phyloP scores from a whole-genome alignment of 2,888 invertebrate species.

The Boloria selene region DNA sequence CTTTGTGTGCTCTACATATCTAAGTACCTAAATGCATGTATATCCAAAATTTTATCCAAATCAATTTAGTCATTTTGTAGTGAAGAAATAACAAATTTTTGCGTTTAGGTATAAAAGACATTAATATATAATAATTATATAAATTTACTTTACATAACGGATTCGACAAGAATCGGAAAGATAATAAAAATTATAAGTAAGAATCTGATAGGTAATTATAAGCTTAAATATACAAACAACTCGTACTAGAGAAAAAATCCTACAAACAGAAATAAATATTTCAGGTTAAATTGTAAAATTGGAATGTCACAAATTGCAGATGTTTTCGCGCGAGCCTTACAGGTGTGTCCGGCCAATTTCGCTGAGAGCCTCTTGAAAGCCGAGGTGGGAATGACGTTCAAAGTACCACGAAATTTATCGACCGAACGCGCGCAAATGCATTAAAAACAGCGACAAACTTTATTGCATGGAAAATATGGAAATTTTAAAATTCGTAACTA shows the following conservation, averaged over 20 bases:
- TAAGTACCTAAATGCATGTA: too few species aligned
- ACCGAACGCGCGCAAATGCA: constrained; percentile 62
- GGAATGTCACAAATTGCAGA: constrained; percentile 38
- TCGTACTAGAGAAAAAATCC: background rate
- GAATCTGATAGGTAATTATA: too few species aligned
- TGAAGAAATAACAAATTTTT: too few species aligned
- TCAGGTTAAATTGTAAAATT: constrained; percentile 33
- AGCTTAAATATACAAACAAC: background rate
- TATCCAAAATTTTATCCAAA: too few species aligned
- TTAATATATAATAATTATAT: too few species aligned
- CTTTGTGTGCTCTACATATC: too few species aligned
- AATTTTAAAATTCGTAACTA: too few species aligned
- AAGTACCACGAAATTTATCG: constrained; percentile 74
- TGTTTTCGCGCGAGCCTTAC: constrained; percentile 44
- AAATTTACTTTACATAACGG: too few species aligned
- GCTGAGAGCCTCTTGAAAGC: constrained; percentile 56
- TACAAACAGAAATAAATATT: constrained; percentile 9
- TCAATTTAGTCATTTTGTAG: too few species aligned
- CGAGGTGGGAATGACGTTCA: constrained; percentile 65
- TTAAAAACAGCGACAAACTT: constrained; percentile 70
- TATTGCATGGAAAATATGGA: constrained; percentile 39
- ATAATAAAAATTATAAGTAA: too few species aligned
- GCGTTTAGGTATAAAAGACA: too few species aligned
- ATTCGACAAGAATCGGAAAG: too few species aligned
- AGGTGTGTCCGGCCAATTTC: constrained; percentile 66